Evolutionary conservation across 2,888 invertebrate species (phyloP).

Genomic region (Hetaerina titia): DNA sequence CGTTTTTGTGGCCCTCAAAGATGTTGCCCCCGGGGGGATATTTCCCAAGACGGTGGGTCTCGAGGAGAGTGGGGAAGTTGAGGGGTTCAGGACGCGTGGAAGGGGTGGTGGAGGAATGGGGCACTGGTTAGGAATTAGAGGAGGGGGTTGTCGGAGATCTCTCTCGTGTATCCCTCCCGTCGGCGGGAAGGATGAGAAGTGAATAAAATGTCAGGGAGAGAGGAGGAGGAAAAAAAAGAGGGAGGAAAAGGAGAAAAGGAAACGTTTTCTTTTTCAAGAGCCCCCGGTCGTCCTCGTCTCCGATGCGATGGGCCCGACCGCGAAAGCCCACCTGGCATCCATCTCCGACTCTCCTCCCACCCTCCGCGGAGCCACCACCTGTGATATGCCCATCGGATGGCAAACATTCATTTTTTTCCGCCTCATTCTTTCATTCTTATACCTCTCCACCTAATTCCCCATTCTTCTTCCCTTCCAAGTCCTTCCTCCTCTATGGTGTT

Average conservation of each 20-base stretch:
- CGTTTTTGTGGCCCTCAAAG: neutral
- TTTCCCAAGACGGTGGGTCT: neutral
- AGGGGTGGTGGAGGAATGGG: neutral
- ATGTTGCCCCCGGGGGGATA: constrained; percentile 32
- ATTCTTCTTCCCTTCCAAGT: neutral
- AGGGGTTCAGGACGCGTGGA: no score
- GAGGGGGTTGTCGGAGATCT: neutral
- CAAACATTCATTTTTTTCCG: neutral
- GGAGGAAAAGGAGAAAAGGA: constrained; percentile 12
- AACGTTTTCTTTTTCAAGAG: constrained; percentile 14
- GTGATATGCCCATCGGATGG: constrained; percentile 17
- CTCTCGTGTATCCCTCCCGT: neutral
- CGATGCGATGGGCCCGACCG: neutral
- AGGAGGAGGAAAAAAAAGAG: neutral
- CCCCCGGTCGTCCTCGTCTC: neutral
- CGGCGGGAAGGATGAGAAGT: constrained; percentile 23
- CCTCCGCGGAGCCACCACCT: neutral
- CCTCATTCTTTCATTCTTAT: neutral
- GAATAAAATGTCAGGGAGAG: constrained; percentile 28
- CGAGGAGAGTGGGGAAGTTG: neutral
- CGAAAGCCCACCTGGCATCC: constrained; percentile 38
- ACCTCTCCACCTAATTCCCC: neutral
- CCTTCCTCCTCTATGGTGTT: neutral
- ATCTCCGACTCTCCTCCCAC: neutral
- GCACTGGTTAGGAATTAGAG: no score